Base-by-base conservation (phyloP, 2,797 vertebrate genomes). In the Centroberyx gerrardi region DNA sequence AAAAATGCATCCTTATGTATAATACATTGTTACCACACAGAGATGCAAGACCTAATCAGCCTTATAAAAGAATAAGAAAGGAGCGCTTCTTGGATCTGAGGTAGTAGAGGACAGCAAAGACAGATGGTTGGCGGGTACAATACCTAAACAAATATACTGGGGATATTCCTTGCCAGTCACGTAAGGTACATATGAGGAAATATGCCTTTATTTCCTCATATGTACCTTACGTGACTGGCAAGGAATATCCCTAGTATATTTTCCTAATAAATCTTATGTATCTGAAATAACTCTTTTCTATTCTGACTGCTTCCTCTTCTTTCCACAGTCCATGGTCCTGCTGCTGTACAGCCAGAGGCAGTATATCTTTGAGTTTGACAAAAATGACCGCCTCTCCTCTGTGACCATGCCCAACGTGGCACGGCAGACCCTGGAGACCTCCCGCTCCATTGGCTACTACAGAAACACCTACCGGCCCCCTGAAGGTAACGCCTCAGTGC, bases 401-500 rank as follows among this genome's bases (percentile, higher is more conserved):
- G 98, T 99, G 85, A 99, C 98, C 0, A 99, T 99, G 98, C 98
- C 98, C 86, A 99, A 99, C 0, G 97, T 99, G 76, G 98, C 98
- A 14, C 95, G 97, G 12, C 97, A 98, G 91, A 98, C 96, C 0
- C 90, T 99, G 61, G 97, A 99, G 90, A 99, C 98, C 60, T 95
- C 97, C 46, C 97, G 97, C 78, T 99, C 98, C 4, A 94, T 99
- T 22, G 98, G 98, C 42, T 99, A 99, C 91, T 99, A 99, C 91
- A 93, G 98, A 76, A 99, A 99, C 90, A 96, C 97, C 86, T 99
- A 99, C 93, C 92, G 90, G 18, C 97, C 98, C 0, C 97, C 98
- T 0, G 98, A 99, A 90, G 97, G 98, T 56, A 99, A 99, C 0
- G 96, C 97, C 27, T 97, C 97, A 0, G 96, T 99, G 74, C 95